Percentiles rank a stretch among this genome's conserved stretches.
These are phyloP conservation scores for Elmis aenea DNA, from an alignment of 2,888 invertebrate species.

Conservation along the genomic window DNA sequence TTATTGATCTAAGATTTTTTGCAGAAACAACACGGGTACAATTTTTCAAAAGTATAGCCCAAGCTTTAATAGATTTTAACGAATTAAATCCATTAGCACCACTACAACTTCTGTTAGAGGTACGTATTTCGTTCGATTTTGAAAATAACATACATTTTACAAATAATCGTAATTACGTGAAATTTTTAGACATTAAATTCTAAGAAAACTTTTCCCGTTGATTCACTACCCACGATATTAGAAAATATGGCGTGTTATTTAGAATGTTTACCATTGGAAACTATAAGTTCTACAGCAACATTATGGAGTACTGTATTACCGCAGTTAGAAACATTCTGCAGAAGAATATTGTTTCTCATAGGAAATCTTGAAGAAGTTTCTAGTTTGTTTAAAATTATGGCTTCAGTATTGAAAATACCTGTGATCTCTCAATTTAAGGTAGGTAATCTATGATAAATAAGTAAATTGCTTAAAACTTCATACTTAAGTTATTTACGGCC, in stretches of 20 bases:
- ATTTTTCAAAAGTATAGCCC: conserved; percentile 91
- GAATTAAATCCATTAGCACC: conserved; percentile 94
- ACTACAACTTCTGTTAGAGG: conserved; percentile 83
- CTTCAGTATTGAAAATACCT: conserved; percentile 77
- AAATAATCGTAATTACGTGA: too few relatives aligned
- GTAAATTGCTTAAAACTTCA: too few relatives aligned
- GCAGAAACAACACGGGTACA: conserved; percentile 67
- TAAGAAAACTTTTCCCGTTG: conserved; percentile 67
- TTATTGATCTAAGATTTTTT: too few relatives aligned
- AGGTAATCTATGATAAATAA: too few relatives aligned
- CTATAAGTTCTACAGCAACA: conserved; percentile 61
- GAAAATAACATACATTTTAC: conserved; percentile 1
- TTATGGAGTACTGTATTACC: conserved; percentile 78
- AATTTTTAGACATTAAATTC: conserved; percentile 63
- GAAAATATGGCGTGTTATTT: conserved; percentile 92
- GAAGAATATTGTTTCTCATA: conserved; percentile 67
- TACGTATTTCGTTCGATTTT: conserved; percentile 39
- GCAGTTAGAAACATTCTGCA: conserved; percentile 82
- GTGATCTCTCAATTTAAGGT: conserved; percentile 78
- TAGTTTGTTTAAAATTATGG: conserved; percentile 70
- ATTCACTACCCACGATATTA: conserved; percentile 71
- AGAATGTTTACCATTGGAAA: conserved; percentile 84
- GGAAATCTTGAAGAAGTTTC: conserved; percentile 65
- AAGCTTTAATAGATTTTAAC: conserved; percentile 90
- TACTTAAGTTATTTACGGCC: too few relatives aligned